phyloP scores from a whole-genome alignment of 2,113 vertebrate genomes.

The Macaca nemestrina region DNA sequence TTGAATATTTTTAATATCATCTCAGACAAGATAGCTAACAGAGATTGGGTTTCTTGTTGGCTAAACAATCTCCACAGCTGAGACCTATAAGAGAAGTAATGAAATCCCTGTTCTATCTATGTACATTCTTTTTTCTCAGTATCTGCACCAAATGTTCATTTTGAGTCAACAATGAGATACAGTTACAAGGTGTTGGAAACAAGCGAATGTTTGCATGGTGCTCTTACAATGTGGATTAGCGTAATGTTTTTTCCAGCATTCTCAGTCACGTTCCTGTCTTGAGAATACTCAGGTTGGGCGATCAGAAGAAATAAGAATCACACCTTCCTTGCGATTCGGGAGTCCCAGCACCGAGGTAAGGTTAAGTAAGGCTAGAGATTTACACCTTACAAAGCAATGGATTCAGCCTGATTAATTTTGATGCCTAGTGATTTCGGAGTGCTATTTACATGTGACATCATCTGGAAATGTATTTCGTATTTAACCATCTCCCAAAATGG shows the following conservation, averaged over 20 bases:
- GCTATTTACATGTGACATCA: conserved; percentile 69
- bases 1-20: background rate
- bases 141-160: background rate
- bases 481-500: conserved; percentile 72
- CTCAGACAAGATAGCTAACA: background rate
- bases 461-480: conserved; percentile 77
- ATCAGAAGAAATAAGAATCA: background rate
- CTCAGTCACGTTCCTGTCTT: background rate
- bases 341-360: conserved; percentile 2
- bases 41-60: background rate
- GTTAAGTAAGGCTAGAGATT: conserved; percentile 43
- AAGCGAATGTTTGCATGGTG: background rate
- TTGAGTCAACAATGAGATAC: background rate
- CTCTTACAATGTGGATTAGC: background rate
- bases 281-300: background rate
- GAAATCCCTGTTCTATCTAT: background rate
- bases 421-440: conserved; percentile 70
- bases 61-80: background rate
- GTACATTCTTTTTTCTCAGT: background rate
- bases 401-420: conserved; percentile 76
- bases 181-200: background rate
- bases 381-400: conserved; percentile 58
- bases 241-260: background rate
- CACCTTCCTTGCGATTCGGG: background rate
- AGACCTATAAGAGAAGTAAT: background rate